These are phyloP conservation scores for Pogonus chalceus DNA, from an alignment of 1,140 invertebrate genomes.

Conservation along the genomic window DNA sequence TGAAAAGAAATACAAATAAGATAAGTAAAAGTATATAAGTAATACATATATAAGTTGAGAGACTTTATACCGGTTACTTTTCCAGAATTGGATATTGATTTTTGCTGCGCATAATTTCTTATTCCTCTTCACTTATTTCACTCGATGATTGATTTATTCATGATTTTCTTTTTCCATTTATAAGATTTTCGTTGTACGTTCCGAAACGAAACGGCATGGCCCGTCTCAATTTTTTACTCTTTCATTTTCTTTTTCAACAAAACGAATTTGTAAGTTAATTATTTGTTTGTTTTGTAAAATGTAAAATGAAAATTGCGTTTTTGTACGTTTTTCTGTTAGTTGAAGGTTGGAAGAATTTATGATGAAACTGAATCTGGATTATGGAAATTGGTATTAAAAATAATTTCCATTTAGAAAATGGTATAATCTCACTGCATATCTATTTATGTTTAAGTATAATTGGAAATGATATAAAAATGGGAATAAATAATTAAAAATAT, in stretches of 20 bases:
- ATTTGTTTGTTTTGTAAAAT: background rate
- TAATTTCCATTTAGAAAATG: too few relatives aligned
- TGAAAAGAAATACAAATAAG: too few relatives aligned
- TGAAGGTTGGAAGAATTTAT: too few relatives aligned
- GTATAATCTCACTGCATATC: too few relatives aligned
- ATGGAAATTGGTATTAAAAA: too few relatives aligned
- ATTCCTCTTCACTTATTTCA: background rate
- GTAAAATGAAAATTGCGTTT: background rate
- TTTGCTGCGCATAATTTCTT: background rate
- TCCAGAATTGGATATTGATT: background rate
- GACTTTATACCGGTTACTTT: background rate
- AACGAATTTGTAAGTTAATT: background rate
- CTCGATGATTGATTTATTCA: background rate
- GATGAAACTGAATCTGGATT: too few relatives aligned
- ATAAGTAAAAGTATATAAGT: too few relatives aligned
- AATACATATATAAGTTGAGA: background rate
- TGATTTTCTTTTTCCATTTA: background rate
- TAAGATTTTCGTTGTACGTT: background rate
- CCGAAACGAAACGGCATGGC: background rate
- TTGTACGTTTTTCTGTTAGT: too few relatives aligned
- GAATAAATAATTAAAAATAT: too few relatives aligned
- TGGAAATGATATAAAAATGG: too few relatives aligned
- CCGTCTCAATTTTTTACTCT: background rate
- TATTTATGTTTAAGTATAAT: too few relatives aligned
- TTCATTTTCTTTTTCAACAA: background rate